Base-by-base conservation (phyloP, 2,888 invertebrate species). In the Athetis lepigone region DNA sequence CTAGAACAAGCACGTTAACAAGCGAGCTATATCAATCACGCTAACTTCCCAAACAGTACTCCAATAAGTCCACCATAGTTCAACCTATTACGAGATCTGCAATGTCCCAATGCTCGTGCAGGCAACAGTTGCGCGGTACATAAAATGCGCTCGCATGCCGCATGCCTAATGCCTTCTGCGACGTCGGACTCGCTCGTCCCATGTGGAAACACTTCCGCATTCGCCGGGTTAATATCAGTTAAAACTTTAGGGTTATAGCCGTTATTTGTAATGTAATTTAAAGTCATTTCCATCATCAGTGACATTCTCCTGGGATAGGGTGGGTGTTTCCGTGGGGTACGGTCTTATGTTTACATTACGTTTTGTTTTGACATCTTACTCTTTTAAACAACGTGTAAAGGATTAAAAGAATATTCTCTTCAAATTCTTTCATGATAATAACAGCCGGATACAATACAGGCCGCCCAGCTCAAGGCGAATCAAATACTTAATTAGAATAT, bases 131-230 rank as follows among this genome's bases (percentile, higher is more conserved):
- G 80, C 60, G 27, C 23, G 33, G 37, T 60, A 59, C 59, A 47
- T 64, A 67, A 65, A 73, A 56, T 57, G 51, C 40, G 58, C 16
- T 68, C 78, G 70, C 49, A 29, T 43, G 16, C 50, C 56, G 77
- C 61, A 77, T 80, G 50, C 45, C 46, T 80, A 67, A 80, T 80
- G 60, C 18, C 33, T 40, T 64, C 58, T 66, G 77, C 59, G 40
- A 65, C 55, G 39, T 71, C 52, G 52, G 40, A 49, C 33, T 45
- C 64, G 27, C 57, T 54, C 25, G 52, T 60, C 52, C 45, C 70
- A 54, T 75, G 40, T 50, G 42, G 70, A 70, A 70, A 70, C 43
- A 54, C 50, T 70, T 75, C 61, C 54, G 61, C 49, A 49, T 59
- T 54, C 13, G 39, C 36, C 21, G 47, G 47, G 70, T 59, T 70